Evolutionary conservation across 1,140 invertebrate genomes (phyloP), one percentile per base, ranked within the genome.

Genomic region (Popillia japonica): DNA sequence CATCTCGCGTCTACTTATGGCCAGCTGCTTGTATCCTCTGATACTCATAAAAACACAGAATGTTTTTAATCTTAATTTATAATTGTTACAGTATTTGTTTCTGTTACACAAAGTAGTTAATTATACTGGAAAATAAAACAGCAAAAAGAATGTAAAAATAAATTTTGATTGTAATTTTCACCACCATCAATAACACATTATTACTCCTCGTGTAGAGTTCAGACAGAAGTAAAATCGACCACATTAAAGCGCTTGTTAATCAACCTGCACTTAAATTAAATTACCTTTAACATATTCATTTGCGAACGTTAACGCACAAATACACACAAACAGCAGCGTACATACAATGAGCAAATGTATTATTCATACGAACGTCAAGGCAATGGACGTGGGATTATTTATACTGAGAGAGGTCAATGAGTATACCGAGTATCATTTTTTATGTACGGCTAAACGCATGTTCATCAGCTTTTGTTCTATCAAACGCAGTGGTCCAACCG

Each of bases 371-470:
- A 4, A 68, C 61, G 61, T 68, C 61, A 68, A 68, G 61, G 61
- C 61, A 68, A 68, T 68, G 11, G 61, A 68, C 61, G 61, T 68
- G 61, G 61, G 61, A 68, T 68, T 68, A 23, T 68, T 68, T 68
- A 68, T 68, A 68, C 61, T 68, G 61, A 68, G 61, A 22, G 61
- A 68, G 61, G 61, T 68, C 61, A 68, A 68, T 22, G n/a, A 68
- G 61, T 68, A 68, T 34, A 68, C 22, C 61, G 61, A 68, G 22
- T 68, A 68, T 68, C 61, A 68, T 68, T 68, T 68, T 68, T 68
- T 68, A 68, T 68, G 61, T 68, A 68, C 61, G 61, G 61, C n/a
- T 20, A 68, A 68, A 68, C 27, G 61, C 61, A n/a, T 34, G 61
- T 34, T 68, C 61, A 68, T 68, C 61, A 34, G 61, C 20, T 68